Evolutionary conservation across 2,888 invertebrate species (phyloP).

Genomic region (Sisyra nigra): DNA sequence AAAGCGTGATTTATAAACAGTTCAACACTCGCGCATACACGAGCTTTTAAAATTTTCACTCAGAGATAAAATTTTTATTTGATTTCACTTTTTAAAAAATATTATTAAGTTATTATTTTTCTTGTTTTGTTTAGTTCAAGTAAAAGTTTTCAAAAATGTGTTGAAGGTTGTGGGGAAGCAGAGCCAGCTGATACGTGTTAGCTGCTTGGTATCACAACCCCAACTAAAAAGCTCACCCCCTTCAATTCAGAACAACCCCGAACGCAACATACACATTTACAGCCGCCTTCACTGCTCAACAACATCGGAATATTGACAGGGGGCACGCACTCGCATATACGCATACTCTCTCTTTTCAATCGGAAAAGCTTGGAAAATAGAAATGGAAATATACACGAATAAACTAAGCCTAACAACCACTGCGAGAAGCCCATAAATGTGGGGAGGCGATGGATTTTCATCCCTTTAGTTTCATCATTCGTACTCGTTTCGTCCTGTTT

Average conservation of each 20-base stretch:
- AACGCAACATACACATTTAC: conserved; percentile 2
- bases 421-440: too few species aligned
- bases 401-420: too few species aligned
- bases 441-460: too few species aligned
- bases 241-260: background rate
- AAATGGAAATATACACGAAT: too few species aligned
- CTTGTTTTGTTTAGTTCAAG: too few species aligned
- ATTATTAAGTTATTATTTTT: background rate
- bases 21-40: background rate
- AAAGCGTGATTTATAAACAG: background rate
- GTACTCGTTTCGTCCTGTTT: too few species aligned
- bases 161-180: background rate
- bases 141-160: background rate
- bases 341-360: too few species aligned
- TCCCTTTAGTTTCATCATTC: too few species aligned
- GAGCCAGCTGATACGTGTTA: background rate
- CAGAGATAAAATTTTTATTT: background rate
- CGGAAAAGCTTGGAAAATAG: too few species aligned
- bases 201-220: conserved; percentile 7
- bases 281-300: background rate
- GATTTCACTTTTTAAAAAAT: background rate
- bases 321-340: conserved; percentile 4
- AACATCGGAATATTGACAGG: background rate
- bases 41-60: background rate
- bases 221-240: conserved; percentile 4